Base-by-base conservation (phyloP, 2,797 vertebrate genomes). In the Melanogrammus aeglefinus region DNA sequence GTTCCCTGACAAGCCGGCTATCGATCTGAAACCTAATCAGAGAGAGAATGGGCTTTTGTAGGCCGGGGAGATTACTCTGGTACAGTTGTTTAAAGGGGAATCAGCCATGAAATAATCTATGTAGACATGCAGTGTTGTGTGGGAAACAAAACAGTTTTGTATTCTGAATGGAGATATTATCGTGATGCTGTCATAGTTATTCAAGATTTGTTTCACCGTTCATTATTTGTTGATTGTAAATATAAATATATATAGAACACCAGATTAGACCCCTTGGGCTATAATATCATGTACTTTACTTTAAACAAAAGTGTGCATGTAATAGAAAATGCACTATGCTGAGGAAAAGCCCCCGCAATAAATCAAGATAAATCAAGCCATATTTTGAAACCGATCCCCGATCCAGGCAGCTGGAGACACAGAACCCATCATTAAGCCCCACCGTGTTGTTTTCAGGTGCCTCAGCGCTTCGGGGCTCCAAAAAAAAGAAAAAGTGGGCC, bases 11-110 rank as follows among this genome's bases (percentile, higher is more conserved):
- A 83, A 86, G 88, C 85, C 27, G 83, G 69, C 63, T 80, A 91
- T 90, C 76, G 89, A 90, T 72, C 91, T 82, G 88, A 85, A 90
- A 92, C 78, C 38, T 39, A 83, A 92, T 89, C 86, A 78, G 63
- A 78, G 9, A 75, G 76, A 81, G 70, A 72, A 31, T 35, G 70
- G 27, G 82, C 35, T 8, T 74, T 77, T 3, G 57, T 24, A 75
- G 81, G 78, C n/a, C 24, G 76, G 75, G 78, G 44, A 74, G 78
- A 73, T 83, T 84, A 63, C 77, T 89, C 75, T 63, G 69, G 36
- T 14, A 77, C 79, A 39, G 12, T 77, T 77, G 72, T 80, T 81
- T 72, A 33, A 86, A 82, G 83, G 73, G 47, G 57, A 80, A 82
- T 0, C 77, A 77, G 78, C 86, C 82, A 81, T 75, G 57, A 75